A percentile compares a stretch with the other conserved stretches of the same genome.
Conservation (phyloP, 2,797 vertebrate species). For the Octomys mimax region DNA sequence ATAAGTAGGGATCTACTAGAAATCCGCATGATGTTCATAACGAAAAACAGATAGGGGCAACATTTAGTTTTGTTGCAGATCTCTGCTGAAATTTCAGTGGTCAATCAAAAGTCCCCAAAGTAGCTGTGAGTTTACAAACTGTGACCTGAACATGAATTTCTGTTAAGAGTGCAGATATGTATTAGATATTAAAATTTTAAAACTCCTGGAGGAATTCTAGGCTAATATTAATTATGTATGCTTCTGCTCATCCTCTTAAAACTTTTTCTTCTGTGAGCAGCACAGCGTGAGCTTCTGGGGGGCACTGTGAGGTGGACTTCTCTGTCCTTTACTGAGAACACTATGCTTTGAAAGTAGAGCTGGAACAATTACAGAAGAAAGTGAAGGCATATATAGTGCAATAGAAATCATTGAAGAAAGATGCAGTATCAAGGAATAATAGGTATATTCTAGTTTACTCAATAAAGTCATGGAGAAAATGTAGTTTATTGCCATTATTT, state of each 20-base stretch:
- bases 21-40: background rate
- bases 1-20: background rate
- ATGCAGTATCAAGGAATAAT: background rate
- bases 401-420: background rate
- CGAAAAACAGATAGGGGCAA: background rate
- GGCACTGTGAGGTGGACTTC: background rate
- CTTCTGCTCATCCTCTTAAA: background rate
- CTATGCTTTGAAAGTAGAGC: background rate
- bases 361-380: constrained; percentile 9
- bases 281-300: background rate
- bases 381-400: background rate
- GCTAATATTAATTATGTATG: background rate
- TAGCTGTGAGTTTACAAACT: background rate
- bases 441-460: background rate
- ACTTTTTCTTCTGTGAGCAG: background rate
- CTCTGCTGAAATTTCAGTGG: background rate
- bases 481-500: background rate
- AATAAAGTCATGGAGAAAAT: background rate
- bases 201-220: background rate
- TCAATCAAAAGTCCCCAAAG: background rate
- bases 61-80: background rate
- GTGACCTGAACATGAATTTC: background rate
- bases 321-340: background rate
- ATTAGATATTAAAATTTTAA: background rate
- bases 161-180: background rate